A percentile compares a stretch with the other conserved stretches of the same genome.
Evolutionary conservation across 2,797 vertebrate genomes (phyloP).

Genomic region (Urocyon cinereoargenteus): DNA sequence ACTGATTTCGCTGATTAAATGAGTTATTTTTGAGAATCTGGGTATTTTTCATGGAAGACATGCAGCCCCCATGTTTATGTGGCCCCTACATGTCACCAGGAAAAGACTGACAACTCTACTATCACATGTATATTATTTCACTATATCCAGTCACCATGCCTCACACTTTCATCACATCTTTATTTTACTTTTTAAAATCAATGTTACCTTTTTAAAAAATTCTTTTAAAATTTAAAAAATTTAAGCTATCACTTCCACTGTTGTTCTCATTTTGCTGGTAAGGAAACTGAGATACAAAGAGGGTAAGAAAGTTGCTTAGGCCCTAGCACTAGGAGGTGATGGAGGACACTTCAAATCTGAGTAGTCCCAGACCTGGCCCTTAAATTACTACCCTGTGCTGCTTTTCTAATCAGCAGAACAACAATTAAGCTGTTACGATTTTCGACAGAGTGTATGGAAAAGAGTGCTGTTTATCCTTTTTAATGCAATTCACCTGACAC

Average conservation of each 20-base stretch:
- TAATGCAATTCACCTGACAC: conserved; percentile 76
- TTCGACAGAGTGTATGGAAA: conserved; percentile 43
- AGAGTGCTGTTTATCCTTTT: conserved; percentile 76
- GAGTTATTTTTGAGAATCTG: neutral
- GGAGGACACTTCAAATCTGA: neutral
- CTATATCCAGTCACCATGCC: neutral
- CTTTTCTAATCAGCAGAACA: conserved; percentile 68
- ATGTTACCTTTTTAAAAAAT: neutral
- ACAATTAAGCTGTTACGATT: conserved; percentile 77
- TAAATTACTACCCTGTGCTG: conserved; percentile 65
- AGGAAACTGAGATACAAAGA: neutral
- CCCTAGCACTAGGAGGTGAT: neutral
- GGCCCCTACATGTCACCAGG: neutral
- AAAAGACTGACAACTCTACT: neutral
- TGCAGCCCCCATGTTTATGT: neutral
- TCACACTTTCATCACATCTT: neutral
- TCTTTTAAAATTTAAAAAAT: neutral
- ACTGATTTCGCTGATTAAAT: neutral
- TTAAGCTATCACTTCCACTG: neutral
- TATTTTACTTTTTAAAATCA: neutral
- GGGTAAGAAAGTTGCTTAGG: neutral
- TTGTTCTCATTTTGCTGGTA: neutral
- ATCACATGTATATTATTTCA: neutral
- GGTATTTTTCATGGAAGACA: neutral
- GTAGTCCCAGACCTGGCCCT: conserved; percentile 32